Conservation (phyloP, 1,140 invertebrate genomes). For the Asbolus verrucosus region DNA sequence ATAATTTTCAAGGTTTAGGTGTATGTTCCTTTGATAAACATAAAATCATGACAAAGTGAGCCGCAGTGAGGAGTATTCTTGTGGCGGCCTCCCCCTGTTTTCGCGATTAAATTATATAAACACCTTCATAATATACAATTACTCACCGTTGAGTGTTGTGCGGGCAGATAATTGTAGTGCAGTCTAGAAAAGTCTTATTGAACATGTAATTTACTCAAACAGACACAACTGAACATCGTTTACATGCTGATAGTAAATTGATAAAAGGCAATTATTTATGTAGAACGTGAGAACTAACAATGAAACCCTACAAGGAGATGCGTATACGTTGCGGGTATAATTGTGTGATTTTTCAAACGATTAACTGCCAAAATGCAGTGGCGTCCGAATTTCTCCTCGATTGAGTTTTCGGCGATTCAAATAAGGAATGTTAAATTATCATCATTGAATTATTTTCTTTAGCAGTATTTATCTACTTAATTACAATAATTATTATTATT, state of each 20-base stretch:
- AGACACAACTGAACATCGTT: neutral
- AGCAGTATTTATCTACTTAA: too few species aligned
- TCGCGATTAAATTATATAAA: conserved; percentile 7
- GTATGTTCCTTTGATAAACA: neutral
- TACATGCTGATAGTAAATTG: conserved; percentile 34
- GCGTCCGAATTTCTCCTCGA: too few species aligned
- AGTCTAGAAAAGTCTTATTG: conserved; percentile 20
- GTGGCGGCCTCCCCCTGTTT: neutral
- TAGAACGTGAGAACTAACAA: conserved; percentile 39
- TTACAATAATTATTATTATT: too few species aligned
- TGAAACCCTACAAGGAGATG: conserved; percentile 26
- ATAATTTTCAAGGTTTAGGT: conserved; percentile 1
- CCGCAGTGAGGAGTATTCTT: neutral
- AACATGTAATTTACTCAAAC: conserved; percentile 22
- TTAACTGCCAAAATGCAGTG: neutral
- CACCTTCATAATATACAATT: conserved; percentile 19
- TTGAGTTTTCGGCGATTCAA: too few species aligned
- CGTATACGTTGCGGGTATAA: conserved; percentile 10
- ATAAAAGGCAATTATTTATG: conserved; percentile 36
- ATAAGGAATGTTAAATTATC: too few species aligned
- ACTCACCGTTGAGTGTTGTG: conserved; percentile 13
- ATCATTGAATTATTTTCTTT: too few species aligned
- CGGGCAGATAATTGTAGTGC: conserved; percentile 34
- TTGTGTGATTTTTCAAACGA: conserved; percentile 11
- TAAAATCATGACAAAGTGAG: neutral